These are phyloP conservation scores for Anguilla megastoma DNA, from an alignment of 2,797 vertebrate species.

Conservation along the genomic window DNA sequence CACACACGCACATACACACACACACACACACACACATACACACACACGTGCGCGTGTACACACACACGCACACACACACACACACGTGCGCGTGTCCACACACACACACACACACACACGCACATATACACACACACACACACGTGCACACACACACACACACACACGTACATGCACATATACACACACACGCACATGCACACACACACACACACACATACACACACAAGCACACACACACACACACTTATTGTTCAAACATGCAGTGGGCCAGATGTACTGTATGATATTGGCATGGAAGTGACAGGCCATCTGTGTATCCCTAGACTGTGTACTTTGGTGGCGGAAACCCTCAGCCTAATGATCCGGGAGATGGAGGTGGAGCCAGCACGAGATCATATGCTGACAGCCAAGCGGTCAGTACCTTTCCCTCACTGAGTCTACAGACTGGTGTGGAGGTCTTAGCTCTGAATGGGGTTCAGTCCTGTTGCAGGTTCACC, in stretches of 20 bases:
- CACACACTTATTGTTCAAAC: background rate
- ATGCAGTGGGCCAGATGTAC: background rate
- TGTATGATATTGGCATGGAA: background rate
- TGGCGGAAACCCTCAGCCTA: slow-evolving; percentile 71
- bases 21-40: background rate
- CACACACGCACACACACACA: too few species aligned
- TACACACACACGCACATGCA: background rate
- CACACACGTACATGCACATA: background rate
- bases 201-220: background rate
- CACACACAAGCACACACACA: background rate
- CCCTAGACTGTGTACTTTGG: slow-evolving; percentile 70
- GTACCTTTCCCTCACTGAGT: background rate
- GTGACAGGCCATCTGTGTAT: background rate
- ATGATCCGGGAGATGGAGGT: slow-evolving; percentile 80
- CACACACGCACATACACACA: background rate
- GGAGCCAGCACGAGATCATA: slow-evolving; percentile 63
- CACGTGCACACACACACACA: too few species aligned
- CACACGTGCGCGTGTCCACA: too few species aligned
- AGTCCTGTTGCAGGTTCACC: slow-evolving; percentile 39
- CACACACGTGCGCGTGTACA: too few species aligned
- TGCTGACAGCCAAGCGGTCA: slow-evolving; percentile 72
- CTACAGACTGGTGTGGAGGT: background rate
- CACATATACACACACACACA: too few species aligned
- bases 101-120: too few species aligned
- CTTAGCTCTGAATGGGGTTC: slow-evolving; percentile 11